A percentile compares a stretch with the other conserved stretches of the same genome.
phyloP scores from a whole-genome alignment of 2,888 invertebrate species.

The Dryocosmus kuriphilus region DNA sequence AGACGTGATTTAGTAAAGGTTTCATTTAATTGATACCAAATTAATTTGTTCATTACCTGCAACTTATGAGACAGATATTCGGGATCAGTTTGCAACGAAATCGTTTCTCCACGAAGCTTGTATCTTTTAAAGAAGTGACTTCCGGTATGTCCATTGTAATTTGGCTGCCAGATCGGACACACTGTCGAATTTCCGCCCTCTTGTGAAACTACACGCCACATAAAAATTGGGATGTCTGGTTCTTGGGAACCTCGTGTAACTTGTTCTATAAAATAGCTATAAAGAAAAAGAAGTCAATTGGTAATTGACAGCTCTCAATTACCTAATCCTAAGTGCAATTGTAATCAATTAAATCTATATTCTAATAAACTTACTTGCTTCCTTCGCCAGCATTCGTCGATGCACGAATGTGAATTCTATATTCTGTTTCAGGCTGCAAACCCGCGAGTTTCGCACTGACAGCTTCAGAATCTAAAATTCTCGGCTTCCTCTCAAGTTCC shows the following conservation, averaged over 20 bases:
- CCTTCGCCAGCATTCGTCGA: slow-evolving; percentile 94
- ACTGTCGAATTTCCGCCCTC: slow-evolving; percentile 87
- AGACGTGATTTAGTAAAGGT: not conserved
- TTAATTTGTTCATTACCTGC: slow-evolving; percentile 59
- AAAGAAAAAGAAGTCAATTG: slow-evolving; percentile 42
- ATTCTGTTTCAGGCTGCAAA: slow-evolving; percentile 91
- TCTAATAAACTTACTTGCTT: slow-evolving; percentile 79
- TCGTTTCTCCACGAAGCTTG: slow-evolving; percentile 86
- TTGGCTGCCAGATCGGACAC: slow-evolving; percentile 90
- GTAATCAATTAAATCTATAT: not conserved
- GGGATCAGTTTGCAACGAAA: slow-evolving; percentile 82
- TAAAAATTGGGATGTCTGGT: slow-evolving; percentile 85
- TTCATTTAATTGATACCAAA: not conserved
- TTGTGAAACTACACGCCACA: slow-evolving; percentile 83
- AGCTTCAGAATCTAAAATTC: slow-evolving; percentile 87
- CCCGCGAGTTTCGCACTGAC: slow-evolving; percentile 91
- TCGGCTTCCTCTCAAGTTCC: slow-evolving; percentile 86
- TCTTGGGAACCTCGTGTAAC: slow-evolving; percentile 83
- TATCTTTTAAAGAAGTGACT: slow-evolving; percentile 94
- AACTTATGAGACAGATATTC: slow-evolving; percentile 79
- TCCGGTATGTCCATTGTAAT: slow-evolving; percentile 89
- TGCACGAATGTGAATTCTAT: slow-evolving; percentile 91
- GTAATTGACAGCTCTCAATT: not conserved
- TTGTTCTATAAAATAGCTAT: slow-evolving; percentile 88
- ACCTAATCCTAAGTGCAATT: not conserved